These are phyloP conservation scores for Nephrocerus scutellatus DNA, from an alignment of 2,888 invertebrate genomes.

Conservation along the genomic window DNA sequence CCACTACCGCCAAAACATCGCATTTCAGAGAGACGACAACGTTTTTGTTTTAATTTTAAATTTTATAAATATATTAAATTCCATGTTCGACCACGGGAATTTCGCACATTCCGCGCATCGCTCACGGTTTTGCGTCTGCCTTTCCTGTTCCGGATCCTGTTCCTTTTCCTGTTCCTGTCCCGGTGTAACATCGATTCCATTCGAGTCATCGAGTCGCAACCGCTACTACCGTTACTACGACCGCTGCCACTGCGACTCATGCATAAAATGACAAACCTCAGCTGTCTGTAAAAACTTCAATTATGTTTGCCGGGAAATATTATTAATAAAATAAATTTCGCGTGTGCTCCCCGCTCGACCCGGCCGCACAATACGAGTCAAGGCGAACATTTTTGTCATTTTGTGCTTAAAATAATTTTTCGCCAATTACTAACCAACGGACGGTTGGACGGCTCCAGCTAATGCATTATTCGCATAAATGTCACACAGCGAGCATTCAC, in stretches of 20 bases:
- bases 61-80: conserved; percentile 25
- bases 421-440: no score
- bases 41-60: conserved; percentile 22
- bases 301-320: no score
- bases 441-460: no score
- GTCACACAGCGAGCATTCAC: no score
- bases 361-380: no score
- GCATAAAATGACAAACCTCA: conserved; percentile 28
- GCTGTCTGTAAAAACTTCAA: conserved; percentile 33
- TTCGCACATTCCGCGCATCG: conserved; percentile 18
- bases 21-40: no score
- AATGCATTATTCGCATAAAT: no score
- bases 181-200: conserved; percentile 15
- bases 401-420: no score
- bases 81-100: conserved; percentile 21
- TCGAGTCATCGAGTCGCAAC: conserved; percentile 3
- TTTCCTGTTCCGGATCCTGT: conserved; percentile 1
- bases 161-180: conserved; percentile 11
- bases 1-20: no score
- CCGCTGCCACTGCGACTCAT: conserved; percentile 3
- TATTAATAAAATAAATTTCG: no score
- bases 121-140: conserved; percentile 8
- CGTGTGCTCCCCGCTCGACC: no score
- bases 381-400: no score
- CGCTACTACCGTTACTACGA: not conserved